These are phyloP conservation scores for Poeciliopsis retropinna DNA, from an alignment of 2,113 vertebrate species.

Conservation along the genomic window DNA sequence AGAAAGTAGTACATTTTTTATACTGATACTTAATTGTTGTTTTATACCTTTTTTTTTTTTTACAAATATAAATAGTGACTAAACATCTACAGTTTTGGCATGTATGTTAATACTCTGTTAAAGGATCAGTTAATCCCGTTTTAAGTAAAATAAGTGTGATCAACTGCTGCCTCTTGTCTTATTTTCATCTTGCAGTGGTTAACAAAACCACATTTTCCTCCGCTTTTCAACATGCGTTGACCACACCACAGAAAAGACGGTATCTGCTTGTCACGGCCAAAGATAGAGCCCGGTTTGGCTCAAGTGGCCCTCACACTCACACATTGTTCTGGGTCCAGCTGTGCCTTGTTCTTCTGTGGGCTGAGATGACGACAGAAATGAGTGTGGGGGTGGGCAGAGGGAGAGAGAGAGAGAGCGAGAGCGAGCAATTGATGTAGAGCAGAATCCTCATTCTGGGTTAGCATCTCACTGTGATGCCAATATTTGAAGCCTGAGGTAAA, in stretches of 20 bases:
- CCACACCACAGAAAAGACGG: slow-evolving; percentile 34
- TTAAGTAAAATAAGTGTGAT: slow-evolving; percentile 4
- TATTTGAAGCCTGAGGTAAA: slow-evolving; percentile 64
- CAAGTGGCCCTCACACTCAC: slow-evolving; percentile 65
- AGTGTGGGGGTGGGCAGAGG: slow-evolving; percentile 57
- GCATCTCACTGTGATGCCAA: slow-evolving; percentile 54
- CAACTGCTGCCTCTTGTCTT: neutral
- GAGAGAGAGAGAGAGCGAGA: slow-evolving; percentile 16
- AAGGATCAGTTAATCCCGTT: neutral
- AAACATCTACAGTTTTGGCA: neutral
- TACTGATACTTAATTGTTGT: no score
- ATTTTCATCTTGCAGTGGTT: slow-evolving; percentile 11
- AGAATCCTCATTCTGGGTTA: slow-evolving; percentile 42
- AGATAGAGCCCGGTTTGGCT: slow-evolving; percentile 59
- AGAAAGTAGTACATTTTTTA: neutral
- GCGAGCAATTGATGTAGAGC: slow-evolving; percentile 36
- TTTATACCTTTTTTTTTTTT: neutral
- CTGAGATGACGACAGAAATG: slow-evolving; percentile 72
- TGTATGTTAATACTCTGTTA: neutral
- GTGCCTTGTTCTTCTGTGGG: slow-evolving; percentile 75
- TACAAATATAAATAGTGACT: neutral
- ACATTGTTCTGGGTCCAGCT: slow-evolving; percentile 76
- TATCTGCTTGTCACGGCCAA: slow-evolving; percentile 58
- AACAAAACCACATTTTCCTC: slow-evolving; percentile 12
- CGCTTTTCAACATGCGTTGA: slow-evolving; percentile 12